Evolutionary conservation across 2,797 vertebrate genomes (phyloP).

Genomic region (Decapterus maruadsi): DNA sequence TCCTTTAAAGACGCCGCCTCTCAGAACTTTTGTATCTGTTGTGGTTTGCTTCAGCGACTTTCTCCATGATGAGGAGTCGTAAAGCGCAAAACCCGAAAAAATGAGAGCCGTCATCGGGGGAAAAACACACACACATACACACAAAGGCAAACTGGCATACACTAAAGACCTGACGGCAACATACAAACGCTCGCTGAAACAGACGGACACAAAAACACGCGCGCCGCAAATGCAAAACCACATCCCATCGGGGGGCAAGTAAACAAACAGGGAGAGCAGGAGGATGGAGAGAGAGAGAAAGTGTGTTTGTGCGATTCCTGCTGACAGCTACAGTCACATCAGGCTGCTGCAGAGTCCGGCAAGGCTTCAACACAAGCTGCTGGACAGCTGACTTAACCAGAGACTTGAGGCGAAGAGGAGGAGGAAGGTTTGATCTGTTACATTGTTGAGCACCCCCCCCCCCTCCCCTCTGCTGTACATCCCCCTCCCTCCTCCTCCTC

Average conservation of each 20-base stretch:
- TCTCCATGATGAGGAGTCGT: slow-evolving; percentile 65
- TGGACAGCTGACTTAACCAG: slow-evolving; percentile 18
- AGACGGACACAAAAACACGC: slow-evolving; percentile 8
- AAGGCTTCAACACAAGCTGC: slow-evolving; percentile 12
- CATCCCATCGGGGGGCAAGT: slow-evolving; percentile 59
- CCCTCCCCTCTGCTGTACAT: background rate
- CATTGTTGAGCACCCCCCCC: slow-evolving; percentile 4
- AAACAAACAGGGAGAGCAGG: slow-evolving; percentile 64
- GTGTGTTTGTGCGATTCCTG: slow-evolving; percentile 5
- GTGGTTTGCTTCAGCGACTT: slow-evolving; percentile 70
- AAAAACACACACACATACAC: background rate
- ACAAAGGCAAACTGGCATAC: slow-evolving; percentile 18
- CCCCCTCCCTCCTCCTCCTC: background rate
- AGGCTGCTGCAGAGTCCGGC: slow-evolving; percentile 14
- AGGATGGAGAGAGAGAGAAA: slow-evolving; percentile 1
- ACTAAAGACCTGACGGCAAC: background rate
- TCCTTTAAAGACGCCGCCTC: slow-evolving; percentile 61
- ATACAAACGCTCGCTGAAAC: background rate
- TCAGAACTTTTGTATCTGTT: slow-evolving; percentile 62
- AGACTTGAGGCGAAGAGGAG: background rate
- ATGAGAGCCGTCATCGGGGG: slow-evolving; percentile 36
- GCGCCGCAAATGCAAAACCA: slow-evolving; percentile 34
- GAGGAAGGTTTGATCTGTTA: slow-evolving; percentile 15
- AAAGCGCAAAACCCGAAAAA: slow-evolving; percentile 53
- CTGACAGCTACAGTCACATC: slow-evolving; percentile 31